Percentiles rank a stretch among this genome's conserved stretches.
phyloP scores from a whole-genome alignment of 1,140 invertebrate genomes.

The Euwallacea fornicatus region DNA sequence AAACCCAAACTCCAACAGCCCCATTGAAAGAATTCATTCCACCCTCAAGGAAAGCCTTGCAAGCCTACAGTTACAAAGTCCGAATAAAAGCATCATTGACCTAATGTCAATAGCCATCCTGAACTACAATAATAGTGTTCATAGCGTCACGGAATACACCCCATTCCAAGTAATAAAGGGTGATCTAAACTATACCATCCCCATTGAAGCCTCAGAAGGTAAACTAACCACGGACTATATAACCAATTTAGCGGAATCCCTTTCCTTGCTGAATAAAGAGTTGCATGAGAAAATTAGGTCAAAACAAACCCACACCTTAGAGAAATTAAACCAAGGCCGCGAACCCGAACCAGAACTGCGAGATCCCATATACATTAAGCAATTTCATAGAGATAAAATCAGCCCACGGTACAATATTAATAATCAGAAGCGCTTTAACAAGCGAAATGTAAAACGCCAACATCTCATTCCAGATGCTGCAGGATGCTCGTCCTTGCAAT shows the following conservation, averaged over 20 bases:
- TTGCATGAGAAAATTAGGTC: background rate
- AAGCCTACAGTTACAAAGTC: constrained; percentile 25
- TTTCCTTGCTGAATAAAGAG: background rate
- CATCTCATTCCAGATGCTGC: background rate
- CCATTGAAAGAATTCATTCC: constrained; percentile 42
- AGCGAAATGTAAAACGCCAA: background rate
- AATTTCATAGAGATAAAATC: background rate
- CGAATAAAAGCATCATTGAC: constrained; percentile 10
- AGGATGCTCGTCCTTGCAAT: too few relatives aligned
- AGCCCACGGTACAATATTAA: constrained; percentile 1
- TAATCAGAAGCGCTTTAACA: background rate
- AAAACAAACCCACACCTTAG: too few relatives aligned
- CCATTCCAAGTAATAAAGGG: constrained; percentile 36
- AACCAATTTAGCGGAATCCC: background rate
- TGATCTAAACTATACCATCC: constrained; percentile 1
- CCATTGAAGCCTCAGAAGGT: constrained; percentile 6
- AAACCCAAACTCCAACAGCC: constrained; percentile 34
- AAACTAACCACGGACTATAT: constrained; percentile 10
- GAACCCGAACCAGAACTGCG: background rate
- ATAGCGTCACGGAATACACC: constrained; percentile 32
- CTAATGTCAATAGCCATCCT: constrained; percentile 38
- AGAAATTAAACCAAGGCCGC: background rate
- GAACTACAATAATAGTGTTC: constrained; percentile 41
- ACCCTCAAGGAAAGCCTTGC: constrained; percentile 39
- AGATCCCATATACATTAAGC: background rate